Evolutionary conservation across 2,888 invertebrate species (phyloP).

Genomic region (Morpho helenor): DNA sequence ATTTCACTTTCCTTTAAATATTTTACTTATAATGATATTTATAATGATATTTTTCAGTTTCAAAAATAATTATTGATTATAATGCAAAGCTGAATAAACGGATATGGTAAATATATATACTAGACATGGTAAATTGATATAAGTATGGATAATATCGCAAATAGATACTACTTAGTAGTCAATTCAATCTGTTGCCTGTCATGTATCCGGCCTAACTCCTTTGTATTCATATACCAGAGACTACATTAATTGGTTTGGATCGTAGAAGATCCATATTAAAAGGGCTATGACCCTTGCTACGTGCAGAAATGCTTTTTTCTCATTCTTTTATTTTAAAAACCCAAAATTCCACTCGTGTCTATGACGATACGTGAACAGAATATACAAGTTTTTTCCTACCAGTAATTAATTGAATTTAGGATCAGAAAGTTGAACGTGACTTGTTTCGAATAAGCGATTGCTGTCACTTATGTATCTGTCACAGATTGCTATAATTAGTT

Average conservation of each 20-base stretch:
- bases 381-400: conserved; percentile 9
- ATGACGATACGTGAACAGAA: conserved; percentile 13
- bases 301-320: conserved; percentile 46
- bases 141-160: no score
- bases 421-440: conserved; percentile 7
- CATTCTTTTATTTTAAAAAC: conserved; percentile 29
- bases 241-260: conserved; percentile 59
- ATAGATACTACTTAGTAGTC: conserved; percentile 5
- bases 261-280: conserved; percentile 56
- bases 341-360: conserved; percentile 22
- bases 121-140: no score
- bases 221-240: conserved; percentile 52
- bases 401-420: conserved; percentile 12
- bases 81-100: no score
- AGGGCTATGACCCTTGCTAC: conserved; percentile 56
- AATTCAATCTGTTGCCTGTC: conserved; percentile 20
- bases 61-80: no score
- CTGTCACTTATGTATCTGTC: background rate
- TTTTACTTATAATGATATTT: no score
- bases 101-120: no score
- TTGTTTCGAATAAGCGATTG: background rate
- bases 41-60: no score
- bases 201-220: conserved; percentile 34
- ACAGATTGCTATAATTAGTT: no score
- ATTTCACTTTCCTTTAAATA: no score